phyloP scores from a whole-genome alignment of 2,888 invertebrate genomes.

The Heliconius erato region DNA sequence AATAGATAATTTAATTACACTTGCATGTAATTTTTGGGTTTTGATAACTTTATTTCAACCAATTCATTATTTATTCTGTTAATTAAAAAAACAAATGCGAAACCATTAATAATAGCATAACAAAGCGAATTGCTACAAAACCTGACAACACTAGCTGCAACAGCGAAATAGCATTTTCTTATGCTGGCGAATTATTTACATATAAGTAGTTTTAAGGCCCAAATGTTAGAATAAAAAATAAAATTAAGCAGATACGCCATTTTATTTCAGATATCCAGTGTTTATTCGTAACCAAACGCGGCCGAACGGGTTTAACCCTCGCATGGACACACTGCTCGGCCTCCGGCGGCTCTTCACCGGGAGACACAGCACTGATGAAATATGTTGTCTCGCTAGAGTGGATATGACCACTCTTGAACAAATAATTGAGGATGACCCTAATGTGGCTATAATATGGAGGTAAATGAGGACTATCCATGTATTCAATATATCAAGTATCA shows the following conservation, averaged over 20 bases:
- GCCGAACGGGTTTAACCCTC: conserved; percentile 64
- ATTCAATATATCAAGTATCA: background rate
- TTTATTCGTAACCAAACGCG: conserved; percentile 65
- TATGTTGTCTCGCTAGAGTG: conserved; percentile 93
- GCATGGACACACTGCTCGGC: conserved; percentile 67
- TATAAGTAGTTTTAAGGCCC: background rate
- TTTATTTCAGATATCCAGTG: conserved; percentile 71
- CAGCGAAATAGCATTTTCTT: background rate
- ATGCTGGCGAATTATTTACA: background rate
- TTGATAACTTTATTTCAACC: too few relatives aligned
- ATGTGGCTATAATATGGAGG: conserved; percentile 93
- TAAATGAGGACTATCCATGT: conserved; percentile 67
- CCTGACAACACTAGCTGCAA: background rate
- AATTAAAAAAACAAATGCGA: background rate
- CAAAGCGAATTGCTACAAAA: background rate
- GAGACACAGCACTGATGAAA: conserved; percentile 93
- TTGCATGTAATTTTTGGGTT: too few relatives aligned
- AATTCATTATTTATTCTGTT: too few relatives aligned
- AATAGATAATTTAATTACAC: background rate
- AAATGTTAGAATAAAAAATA: background rate
- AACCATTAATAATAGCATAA: too few relatives aligned
- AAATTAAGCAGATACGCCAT: background rate
- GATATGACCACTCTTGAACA: conserved; percentile 91
- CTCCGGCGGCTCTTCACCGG: conserved; percentile 92
- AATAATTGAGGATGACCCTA: conserved; percentile 93